These are phyloP conservation scores for Fulica atra DNA, from an alignment of 2,113 vertebrate genomes.

Conservation along the genomic window DNA sequence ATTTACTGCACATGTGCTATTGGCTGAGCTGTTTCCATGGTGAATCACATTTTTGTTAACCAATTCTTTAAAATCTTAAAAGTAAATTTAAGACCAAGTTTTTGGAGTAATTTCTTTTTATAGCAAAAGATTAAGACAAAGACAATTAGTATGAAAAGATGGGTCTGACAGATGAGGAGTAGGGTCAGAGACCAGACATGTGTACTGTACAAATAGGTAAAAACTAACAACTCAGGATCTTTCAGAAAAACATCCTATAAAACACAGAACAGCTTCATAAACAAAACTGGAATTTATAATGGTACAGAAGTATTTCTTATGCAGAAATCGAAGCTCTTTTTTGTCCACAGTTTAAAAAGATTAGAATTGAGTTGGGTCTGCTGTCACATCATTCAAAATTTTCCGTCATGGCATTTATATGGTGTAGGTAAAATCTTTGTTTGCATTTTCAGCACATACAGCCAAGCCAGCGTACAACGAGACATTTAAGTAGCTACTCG, in stretches of 20 bases:
- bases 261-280: neutral
- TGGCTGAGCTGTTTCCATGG: conserved; percentile 29
- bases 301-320: neutral
- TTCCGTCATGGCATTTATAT: neutral
- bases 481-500: neutral
- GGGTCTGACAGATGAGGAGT: neutral
- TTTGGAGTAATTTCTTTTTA: neutral
- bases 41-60: neutral
- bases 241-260: neutral
- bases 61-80: neutral
- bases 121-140: neutral
- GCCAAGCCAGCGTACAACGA: neutral
- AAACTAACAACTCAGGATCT: neutral
- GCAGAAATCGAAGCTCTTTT: neutral
- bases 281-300: neutral
- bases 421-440: neutral
- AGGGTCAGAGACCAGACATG: neutral
- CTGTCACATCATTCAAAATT: neutral
- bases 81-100: neutral
- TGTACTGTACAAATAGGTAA: neutral
- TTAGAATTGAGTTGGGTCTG: neutral
- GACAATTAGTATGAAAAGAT: neutral
- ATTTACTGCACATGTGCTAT: neutral
- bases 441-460: neutral
- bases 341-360: neutral